phyloP scores from a whole-genome alignment of 35 echinoderm and acorn worm species.

The Hemicentrotus pulcherrimus region DNA sequence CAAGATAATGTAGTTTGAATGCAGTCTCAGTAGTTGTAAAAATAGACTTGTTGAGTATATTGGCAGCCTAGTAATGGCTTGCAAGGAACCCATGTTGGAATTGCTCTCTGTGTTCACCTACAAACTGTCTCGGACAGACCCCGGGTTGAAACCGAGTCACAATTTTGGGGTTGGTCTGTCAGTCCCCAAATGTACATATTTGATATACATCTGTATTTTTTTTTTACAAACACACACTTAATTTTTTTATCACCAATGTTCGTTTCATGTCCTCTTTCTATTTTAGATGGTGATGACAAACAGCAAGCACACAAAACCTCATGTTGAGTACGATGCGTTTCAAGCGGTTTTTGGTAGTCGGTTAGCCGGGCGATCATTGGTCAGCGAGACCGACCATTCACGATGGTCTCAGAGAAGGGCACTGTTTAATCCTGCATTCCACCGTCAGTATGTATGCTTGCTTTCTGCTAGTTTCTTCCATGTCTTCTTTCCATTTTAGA shows the following conservation, averaged over 20 bases:
- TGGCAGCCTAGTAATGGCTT: too few relatives aligned
- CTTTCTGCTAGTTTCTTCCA: background rate
- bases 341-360: slow-evolving; percentile 56
- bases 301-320: slow-evolving; percentile 38
- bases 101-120: too few relatives aligned
- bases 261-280: background rate
- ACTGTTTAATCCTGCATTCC: slow-evolving; percentile 86
- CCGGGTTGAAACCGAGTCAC: too few relatives aligned
- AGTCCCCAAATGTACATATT: background rate
- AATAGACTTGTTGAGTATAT: too few relatives aligned
- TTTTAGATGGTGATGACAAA: slow-evolving; percentile 50
- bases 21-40: too few relatives aligned
- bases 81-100: too few relatives aligned
- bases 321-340: slow-evolving; percentile 24
- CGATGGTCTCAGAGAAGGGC: slow-evolving; percentile 61
- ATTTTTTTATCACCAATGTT: background rate
- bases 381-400: slow-evolving; percentile 65
- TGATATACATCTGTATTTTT: background rate
- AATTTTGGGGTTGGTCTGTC: too few relatives aligned
- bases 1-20: too few relatives aligned
- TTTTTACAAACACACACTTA: background rate
- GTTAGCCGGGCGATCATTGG: slow-evolving; percentile 61
- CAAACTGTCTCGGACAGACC: too few relatives aligned
- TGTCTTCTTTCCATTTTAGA: background rate
- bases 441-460: slow-evolving; percentile 75